Evolutionary conservation across 2,797 vertebrate genomes (phyloP).

Genomic region (Florisuga fusca): DNA sequence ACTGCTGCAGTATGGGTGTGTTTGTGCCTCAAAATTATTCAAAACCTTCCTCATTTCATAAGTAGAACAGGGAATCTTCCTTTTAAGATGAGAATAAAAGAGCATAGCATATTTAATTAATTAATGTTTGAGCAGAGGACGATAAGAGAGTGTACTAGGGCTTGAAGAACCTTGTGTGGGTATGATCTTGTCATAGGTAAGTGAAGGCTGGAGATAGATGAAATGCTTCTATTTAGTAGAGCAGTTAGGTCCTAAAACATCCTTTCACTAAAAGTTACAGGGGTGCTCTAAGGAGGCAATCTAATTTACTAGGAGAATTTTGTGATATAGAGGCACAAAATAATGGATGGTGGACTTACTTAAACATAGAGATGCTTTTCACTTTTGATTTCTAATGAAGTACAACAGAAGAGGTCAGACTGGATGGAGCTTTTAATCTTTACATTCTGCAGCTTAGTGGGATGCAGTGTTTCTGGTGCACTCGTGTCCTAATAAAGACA

Average conservation of each 20-base stretch:
- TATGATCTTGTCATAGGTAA: neutral
- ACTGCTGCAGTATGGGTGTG: neutral
- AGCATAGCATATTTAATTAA: neutral
- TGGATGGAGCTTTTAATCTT: neutral
- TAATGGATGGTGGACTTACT: neutral
- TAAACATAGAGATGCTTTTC: neutral
- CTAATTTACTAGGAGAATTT: neutral
- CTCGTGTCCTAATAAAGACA: neutral
- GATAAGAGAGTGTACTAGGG: neutral
- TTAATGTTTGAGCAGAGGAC: neutral
- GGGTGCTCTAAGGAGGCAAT: neutral
- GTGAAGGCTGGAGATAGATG: neutral
- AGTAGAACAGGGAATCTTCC: neutral
- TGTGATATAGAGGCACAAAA: neutral
- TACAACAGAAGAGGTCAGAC: neutral
- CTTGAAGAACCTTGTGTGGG: neutral
- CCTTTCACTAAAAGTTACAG: neutral
- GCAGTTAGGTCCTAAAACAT: neutral
- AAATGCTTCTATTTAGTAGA: neutral
- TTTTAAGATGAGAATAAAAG: neutral
- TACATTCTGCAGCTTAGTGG: neutral
- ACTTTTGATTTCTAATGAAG: neutral
- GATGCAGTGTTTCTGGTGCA: neutral
- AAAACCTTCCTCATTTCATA: neutral
- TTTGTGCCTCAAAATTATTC: neutral